phyloP scores from a whole-genome alignment of 2,113 vertebrate species.

The Solenodon paradoxus region DNA sequence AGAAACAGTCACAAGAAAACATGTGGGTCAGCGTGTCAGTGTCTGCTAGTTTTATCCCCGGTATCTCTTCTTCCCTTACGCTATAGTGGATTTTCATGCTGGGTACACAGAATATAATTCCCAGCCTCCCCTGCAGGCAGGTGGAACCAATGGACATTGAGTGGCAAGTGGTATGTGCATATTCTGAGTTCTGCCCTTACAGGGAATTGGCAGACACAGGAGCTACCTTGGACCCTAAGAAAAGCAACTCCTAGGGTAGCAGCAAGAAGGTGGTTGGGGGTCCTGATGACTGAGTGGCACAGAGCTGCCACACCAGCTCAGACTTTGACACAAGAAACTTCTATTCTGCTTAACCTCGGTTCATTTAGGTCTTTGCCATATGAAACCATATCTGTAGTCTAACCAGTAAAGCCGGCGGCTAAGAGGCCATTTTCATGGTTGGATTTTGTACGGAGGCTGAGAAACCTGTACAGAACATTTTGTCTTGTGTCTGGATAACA shows the following conservation, averaged over 20 bases:
- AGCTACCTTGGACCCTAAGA: not conserved
- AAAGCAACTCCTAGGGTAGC: not conserved
- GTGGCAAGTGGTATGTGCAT: not conserved
- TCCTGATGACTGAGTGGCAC: not conserved
- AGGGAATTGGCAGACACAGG: not conserved
- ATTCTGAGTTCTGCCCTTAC: not conserved
- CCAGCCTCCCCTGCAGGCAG: not conserved
- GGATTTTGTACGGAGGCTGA: not conserved
- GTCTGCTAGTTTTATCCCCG: not conserved
- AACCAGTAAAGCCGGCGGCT: not conserved
- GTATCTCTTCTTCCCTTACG: not conserved
- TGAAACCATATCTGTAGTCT: not conserved
- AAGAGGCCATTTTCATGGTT: not conserved
- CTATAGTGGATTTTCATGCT: not conserved
- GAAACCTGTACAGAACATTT: conserved; percentile 10
- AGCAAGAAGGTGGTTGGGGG: not conserved
- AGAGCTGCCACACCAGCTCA: not conserved
- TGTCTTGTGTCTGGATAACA: not conserved
- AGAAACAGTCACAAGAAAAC: not conserved
- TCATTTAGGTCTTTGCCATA: not conserved
- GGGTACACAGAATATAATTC: not conserved
- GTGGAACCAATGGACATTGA: not conserved
- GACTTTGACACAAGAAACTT: not conserved
- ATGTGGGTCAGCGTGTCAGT: not conserved
- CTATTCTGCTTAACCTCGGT: not conserved